Evolutionary conservation across 2,797 vertebrate genomes (phyloP), one percentile per base, ranked within the genome.

Genomic region (Acanthurus leucopareius): DNA sequence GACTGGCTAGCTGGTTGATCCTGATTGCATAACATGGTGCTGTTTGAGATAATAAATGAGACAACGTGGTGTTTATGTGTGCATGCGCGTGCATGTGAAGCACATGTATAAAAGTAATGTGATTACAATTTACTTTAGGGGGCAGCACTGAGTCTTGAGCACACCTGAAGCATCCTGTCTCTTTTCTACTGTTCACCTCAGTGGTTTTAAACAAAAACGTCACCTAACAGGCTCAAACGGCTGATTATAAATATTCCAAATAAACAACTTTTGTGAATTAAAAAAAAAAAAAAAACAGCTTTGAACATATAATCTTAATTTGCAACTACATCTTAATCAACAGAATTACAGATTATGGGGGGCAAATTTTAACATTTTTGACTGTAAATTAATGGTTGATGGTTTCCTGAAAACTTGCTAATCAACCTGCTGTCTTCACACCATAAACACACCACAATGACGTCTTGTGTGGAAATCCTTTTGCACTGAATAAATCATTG

Each of bases 21-120:
- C 73, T 20, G 58, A 56, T 90, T 92, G 82, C 0, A 1, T 86
- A 92, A 93, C 66, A 1, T 35, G 40, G 20, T 54, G 69, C n/a
- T 64, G 11, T 76, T 73, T 73, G 74, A 70, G 73, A 78, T 75
- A 38, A 77, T 69, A 58, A 80, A 56, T 35, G 63, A 62, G 19
- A 44, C 64, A 57, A 51, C 14, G 16, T 48, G 62, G 63, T 57
- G 65, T 53, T 65, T 64, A 28, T 77, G 22, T 14, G 38, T 75
- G 65, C 13, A 44, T 67, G 69, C 75, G 22, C 11, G 38, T 75
- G 65, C 13, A 44, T 67, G 69, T 62, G 22, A 48, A 13, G 16
- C 19, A 56, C 5, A 51, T 14, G 10, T 48, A 47, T n/a, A 59
- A 57, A 15, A 11, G 35, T 10, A 5, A 28, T 60, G 20, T 62